A percentile compares a stretch with the other conserved stretches of the same genome.
Conservation (phyloP, 2,888 invertebrate species). For the Andrena hattorfiana region DNA sequence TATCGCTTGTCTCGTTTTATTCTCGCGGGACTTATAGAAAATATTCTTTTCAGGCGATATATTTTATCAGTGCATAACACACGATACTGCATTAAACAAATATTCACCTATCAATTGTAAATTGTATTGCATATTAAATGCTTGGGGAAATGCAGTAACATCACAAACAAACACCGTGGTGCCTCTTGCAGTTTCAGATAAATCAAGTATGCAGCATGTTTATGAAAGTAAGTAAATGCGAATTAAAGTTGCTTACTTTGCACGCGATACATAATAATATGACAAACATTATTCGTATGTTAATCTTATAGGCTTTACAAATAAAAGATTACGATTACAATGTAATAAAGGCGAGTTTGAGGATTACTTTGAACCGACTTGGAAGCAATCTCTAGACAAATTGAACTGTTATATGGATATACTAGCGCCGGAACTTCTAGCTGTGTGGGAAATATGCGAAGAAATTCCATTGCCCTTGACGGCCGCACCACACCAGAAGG, state of each 20-base stretch:
- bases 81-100: slow-evolving; percentile 69
- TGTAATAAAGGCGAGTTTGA: background rate
- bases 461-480: slow-evolving; percentile 67
- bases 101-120: slow-evolving; percentile 75
- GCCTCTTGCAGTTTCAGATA: slow-evolving; percentile 75
- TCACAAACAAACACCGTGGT: slow-evolving; percentile 64
- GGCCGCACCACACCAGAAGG: slow-evolving; percentile 79
- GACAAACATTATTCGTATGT: background rate
- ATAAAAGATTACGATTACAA: slow-evolving; percentile 60
- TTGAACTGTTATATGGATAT: slow-evolving; percentile 78
- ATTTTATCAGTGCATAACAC: slow-evolving; percentile 81
- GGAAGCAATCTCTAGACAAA: slow-evolving; percentile 78
- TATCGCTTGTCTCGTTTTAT: background rate
- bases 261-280: background rate
- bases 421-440: slow-evolving; percentile 80
- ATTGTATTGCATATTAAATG: slow-evolving; percentile 74
- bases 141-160: slow-evolving; percentile 77
- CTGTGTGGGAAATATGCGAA: slow-evolving; percentile 81
- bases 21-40: background rate
- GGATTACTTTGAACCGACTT: slow-evolving; percentile 60
- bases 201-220: slow-evolving; percentile 72
- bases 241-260: background rate
- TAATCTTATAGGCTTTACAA: slow-evolving; percentile 70
- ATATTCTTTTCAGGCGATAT: slow-evolving; percentile 76
- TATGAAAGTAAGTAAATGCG: slow-evolving; percentile 71